Evolutionary conservation across 2,888 invertebrate genomes (phyloP).

Genomic region (Thecophora atra): DNA sequence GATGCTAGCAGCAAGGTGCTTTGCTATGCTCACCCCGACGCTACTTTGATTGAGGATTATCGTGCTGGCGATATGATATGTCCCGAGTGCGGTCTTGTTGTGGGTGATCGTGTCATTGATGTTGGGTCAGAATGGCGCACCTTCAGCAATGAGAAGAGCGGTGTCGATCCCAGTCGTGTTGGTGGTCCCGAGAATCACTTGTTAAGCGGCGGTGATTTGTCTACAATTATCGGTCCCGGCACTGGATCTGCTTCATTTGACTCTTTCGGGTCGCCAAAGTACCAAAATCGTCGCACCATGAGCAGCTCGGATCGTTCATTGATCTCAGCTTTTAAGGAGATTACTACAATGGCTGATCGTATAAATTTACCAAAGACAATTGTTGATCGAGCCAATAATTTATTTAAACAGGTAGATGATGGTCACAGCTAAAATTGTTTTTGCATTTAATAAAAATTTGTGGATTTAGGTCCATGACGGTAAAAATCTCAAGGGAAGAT

Average conservation of each 20-base stretch:
- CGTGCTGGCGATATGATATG: conserved; percentile 97
- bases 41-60: conserved; percentile 96
- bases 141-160: conserved; percentile 97
- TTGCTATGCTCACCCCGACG: conserved; percentile 95
- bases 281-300: conserved; percentile 80
- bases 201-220: conserved; percentile 93
- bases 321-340: conserved; percentile 96
- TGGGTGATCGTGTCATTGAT: conserved; percentile 99
- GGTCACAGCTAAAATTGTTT: not conserved
- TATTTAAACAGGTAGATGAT: conserved; percentile 88
- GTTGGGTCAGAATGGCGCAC: conserved; percentile 99
- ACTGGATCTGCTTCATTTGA: conserved; percentile 87
- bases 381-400: conserved; percentile 93
- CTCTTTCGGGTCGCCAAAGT: conserved; percentile 82
- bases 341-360: conserved; percentile 97
- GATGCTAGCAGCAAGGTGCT: conserved; percentile 80
- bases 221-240: conserved; percentile 90
- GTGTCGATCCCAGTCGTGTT: conserved; percentile 98
- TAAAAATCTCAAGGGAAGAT: conserved; percentile 92
- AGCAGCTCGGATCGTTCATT: conserved; percentile 95
- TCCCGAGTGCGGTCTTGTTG: conserved; percentile 98
- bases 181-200: conserved; percentile 99
- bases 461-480: conserved; percentile 83
- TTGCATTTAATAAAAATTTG: not conserved
- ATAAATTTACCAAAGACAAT: conserved; percentile 97